Evolutionary conservation across 2,113 vertebrate genomes (phyloP).

Genomic region (Prionailurus bengalensis): DNA sequence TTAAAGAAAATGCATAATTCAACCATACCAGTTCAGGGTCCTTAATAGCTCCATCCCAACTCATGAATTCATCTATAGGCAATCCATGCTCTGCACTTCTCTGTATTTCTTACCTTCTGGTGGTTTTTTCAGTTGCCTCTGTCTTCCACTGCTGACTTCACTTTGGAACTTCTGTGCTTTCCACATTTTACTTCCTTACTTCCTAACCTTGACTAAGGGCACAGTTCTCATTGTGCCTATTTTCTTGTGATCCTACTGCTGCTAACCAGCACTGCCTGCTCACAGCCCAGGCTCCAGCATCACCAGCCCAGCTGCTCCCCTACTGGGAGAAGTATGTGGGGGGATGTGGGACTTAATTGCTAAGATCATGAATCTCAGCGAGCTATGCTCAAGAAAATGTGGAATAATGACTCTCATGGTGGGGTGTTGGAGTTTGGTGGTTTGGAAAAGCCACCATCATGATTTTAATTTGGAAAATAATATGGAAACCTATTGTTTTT

Average conservation of each 20-base stretch:
- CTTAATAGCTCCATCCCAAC: not conserved
- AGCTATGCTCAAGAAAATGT: not conserved
- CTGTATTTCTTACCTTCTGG: not conserved
- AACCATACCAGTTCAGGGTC: not conserved
- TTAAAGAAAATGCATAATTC: not conserved
- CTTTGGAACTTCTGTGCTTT: not conserved
- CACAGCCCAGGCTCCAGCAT: not conserved
- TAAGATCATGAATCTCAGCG: not conserved
- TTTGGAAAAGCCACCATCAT: not conserved
- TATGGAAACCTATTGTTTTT: not conserved
- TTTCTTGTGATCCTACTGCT: not conserved
- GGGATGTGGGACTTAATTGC: not conserved
- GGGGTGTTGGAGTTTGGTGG: not conserved
- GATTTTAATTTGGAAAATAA: slow-evolving; percentile 40
- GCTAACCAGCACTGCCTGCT: not conserved
- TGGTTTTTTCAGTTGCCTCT: not conserved
- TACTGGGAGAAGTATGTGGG: not conserved
- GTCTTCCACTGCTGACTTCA: not conserved
- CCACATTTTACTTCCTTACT: not conserved
- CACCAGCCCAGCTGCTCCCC: not conserved
- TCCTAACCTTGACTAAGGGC: not conserved
- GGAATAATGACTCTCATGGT: not conserved
- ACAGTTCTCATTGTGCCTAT: not conserved
- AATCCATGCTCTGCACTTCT: not conserved
- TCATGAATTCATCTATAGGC: not conserved